A percentile compares a stretch with the other conserved stretches of the same genome.
phyloP scores from a whole-genome alignment of 2,888 invertebrate genomes.

The Papilio protenor region DNA sequence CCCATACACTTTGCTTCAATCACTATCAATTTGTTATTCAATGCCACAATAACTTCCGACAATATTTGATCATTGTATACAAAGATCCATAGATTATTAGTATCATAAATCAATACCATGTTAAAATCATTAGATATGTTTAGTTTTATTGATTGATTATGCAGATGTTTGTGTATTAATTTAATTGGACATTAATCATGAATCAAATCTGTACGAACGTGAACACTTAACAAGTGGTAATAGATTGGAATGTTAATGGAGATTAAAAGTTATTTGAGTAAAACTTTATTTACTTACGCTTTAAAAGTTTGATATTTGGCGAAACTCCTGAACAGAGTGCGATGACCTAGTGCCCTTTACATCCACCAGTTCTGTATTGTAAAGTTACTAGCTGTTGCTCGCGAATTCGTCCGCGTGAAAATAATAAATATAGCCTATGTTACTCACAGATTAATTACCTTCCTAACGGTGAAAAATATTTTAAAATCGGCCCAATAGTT shows the following conservation, averaged over 20 bases:
- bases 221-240: background rate
- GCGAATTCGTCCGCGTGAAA: no score
- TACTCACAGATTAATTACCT: no score
- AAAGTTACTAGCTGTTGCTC: no score
- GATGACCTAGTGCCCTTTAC: no score
- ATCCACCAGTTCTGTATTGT: background rate
- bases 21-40: conserved; percentile 1
- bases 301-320: background rate
- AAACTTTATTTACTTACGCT: no score
- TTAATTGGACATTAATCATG: conserved; percentile 36
- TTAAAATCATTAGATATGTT: conserved; percentile 22
- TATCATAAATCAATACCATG: conserved; percentile 34
- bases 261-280: background rate
- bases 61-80: conserved; percentile 31
- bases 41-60: conserved; percentile 36
- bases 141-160: conserved; percentile 36
- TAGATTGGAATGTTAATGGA: conserved; percentile 16
- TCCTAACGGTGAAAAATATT: no score
- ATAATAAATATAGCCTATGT: no score
- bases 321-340: background rate
- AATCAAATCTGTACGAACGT: background rate
- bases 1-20: background rate
- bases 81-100: conserved; percentile 10
- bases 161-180: conserved; percentile 33
- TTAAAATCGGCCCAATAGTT: no score